phyloP scores from a whole-genome alignment of 1,140 invertebrate genomes.

The Lepidurus couesii region DNA sequence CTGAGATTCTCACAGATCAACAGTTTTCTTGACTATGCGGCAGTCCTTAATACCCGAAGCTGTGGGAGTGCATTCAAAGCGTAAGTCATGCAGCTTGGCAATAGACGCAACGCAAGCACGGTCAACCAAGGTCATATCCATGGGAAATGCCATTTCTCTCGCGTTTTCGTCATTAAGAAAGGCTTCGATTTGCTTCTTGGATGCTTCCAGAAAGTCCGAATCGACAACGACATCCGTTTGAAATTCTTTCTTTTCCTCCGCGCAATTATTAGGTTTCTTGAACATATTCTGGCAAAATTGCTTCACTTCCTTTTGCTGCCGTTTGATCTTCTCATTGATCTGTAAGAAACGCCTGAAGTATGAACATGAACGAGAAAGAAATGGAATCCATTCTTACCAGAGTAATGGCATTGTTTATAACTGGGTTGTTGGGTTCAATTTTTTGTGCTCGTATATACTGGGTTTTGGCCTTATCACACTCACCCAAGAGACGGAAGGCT shows the following conservation, averaged over 20 bases:
- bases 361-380: background rate
- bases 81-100: too few species aligned
- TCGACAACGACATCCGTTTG: background rate
- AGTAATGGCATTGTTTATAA: background rate
- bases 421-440: background rate
- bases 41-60: too few species aligned
- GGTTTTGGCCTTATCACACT: background rate
- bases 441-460: background rate
- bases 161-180: too few species aligned
- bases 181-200: too few species aligned
- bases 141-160: too few species aligned
- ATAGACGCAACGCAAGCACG: too few species aligned
- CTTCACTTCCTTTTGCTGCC: background rate
- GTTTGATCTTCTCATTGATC: background rate
- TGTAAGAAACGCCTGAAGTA: background rate
- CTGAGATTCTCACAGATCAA: too few species aligned
- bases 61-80: too few species aligned
- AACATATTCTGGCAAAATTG: background rate
- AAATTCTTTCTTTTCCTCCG: background rate
- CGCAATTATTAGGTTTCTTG: background rate
- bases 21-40: too few species aligned
- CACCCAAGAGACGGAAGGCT: background rate
- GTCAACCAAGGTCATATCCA: too few species aligned
- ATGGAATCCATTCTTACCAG: background rate
- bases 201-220: too few species aligned